These are phyloP conservation scores for Sminthurides aquaticus DNA, from an alignment of 2,888 invertebrate species.

Conservation along the genomic window DNA sequence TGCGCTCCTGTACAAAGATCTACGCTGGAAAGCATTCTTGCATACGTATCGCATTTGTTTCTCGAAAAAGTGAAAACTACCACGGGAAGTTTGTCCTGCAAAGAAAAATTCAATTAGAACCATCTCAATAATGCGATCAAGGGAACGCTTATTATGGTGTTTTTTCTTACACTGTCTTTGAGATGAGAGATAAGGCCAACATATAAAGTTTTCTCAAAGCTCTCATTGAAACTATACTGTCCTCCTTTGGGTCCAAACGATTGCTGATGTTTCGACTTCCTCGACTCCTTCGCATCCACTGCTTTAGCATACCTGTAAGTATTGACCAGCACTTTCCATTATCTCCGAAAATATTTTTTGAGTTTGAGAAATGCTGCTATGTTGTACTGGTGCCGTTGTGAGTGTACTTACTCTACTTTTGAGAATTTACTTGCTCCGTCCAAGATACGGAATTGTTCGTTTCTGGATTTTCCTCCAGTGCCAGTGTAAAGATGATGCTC, in stretches of 20 bases:
- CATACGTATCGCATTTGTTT: constrained; percentile 67
- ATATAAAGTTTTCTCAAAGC: constrained; percentile 77
- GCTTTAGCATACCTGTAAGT: constrained; percentile 35
- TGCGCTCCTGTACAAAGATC: constrained; percentile 79
- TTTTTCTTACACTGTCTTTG: constrained; percentile 52
- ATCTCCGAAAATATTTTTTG: too few relatives aligned
- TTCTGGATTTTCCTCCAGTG: constrained; percentile 56
- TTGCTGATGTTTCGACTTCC: constrained; percentile 35
- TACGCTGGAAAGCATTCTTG: constrained; percentile 53
- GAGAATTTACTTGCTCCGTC: constrained; percentile 69
- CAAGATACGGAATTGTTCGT: constrained; percentile 70
- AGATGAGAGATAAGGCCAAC: constrained; percentile 75
- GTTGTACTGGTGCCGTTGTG: too few relatives aligned
- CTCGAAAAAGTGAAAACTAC: constrained; percentile 90
- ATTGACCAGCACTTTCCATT: too few relatives aligned
- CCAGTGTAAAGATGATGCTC: constrained; percentile 89
- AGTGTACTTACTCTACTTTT: constrained; percentile 58
- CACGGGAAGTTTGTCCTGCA: constrained; percentile 74
- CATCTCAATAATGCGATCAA: too few relatives aligned
- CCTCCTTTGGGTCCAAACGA: constrained; percentile 37
- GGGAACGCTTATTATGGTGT: too few relatives aligned
- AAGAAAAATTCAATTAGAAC: background rate
- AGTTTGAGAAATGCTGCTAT: too few relatives aligned
- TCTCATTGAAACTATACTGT: constrained; percentile 44
- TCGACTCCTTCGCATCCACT: constrained; percentile 32